Percentiles rank a stretch among this genome's conserved stretches.
Conservation (phyloP, 2,888 invertebrate species). For the Sminthurides aquaticus region DNA sequence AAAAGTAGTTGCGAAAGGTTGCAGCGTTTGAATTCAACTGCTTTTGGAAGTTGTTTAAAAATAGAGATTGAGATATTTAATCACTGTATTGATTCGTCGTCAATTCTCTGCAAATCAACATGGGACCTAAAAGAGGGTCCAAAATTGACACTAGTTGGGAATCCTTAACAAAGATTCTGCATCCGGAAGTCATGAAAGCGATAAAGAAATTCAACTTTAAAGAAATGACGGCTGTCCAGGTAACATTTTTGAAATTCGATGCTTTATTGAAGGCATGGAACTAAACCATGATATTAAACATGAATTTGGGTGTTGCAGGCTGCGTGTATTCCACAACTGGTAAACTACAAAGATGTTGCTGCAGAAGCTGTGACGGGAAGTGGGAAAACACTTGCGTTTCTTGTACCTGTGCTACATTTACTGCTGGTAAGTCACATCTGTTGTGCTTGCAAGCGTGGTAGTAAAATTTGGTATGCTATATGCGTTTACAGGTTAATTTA, state of each 20-base stretch:
- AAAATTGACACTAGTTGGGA: slow-evolving; percentile 50
- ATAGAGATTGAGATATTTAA: too few relatives aligned
- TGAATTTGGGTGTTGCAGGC: slow-evolving; percentile 53
- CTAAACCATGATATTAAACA: slow-evolving; percentile 5
- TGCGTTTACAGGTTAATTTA: background rate
- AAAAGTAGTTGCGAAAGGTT: too few relatives aligned
- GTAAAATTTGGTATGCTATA: too few relatives aligned
- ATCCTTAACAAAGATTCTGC: slow-evolving; percentile 49
- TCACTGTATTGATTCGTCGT: too few relatives aligned
- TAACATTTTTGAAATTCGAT: slow-evolving; percentile 42
- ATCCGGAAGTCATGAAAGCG: slow-evolving; percentile 49
- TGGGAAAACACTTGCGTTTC: slow-evolving; percentile 93
- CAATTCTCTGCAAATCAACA: too few relatives aligned
- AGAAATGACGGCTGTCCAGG: slow-evolving; percentile 57
- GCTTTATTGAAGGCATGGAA: background rate
- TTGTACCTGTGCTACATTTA: slow-evolving; percentile 85
- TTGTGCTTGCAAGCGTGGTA: too few relatives aligned
- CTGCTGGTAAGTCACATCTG: slow-evolving; percentile 51
- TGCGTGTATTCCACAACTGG: slow-evolving; percentile 77
- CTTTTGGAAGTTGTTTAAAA: too few relatives aligned
- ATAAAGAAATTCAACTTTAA: slow-evolving; percentile 53
- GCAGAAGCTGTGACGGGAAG: slow-evolving; percentile 98
- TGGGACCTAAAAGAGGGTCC: too few relatives aligned
- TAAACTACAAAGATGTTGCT: slow-evolving; percentile 90
- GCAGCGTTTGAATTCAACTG: too few relatives aligned